Percentiles rank a stretch among this genome's conserved stretches.
Conservation (phyloP, 1,140 invertebrate genomes). For the Homarus americanus region DNA sequence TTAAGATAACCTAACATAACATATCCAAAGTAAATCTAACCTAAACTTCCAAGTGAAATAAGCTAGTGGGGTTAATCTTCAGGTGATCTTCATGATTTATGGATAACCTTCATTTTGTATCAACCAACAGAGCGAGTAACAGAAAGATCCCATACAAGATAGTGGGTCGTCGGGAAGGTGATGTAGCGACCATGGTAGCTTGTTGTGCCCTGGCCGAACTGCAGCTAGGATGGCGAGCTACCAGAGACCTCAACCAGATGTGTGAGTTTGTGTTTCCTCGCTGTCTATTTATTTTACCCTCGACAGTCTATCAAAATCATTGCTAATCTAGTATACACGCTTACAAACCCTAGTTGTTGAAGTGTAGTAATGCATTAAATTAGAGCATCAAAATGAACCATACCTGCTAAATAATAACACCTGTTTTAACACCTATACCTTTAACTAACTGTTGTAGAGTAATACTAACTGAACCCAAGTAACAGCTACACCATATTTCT, state of each 20-base stretch:
- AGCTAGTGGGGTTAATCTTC: too few relatives aligned
- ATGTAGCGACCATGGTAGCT: conserved; percentile 93
- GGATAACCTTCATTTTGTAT: too few relatives aligned
- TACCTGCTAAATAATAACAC: background rate
- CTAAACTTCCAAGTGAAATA: too few relatives aligned
- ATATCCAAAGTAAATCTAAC: too few relatives aligned
- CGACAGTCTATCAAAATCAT: background rate
- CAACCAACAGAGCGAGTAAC: conserved; percentile 77
- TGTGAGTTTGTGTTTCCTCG: conserved; percentile 81
- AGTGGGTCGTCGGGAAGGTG: conserved; percentile 87
- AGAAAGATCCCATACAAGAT: conserved; percentile 88
- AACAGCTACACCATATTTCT: background rate
- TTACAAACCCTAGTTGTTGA: background rate
- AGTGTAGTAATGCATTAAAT: background rate
- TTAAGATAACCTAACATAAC: too few relatives aligned
- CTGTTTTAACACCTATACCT: background rate
- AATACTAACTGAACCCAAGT: background rate
- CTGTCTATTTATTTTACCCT: background rate
- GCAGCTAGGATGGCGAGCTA: conserved; percentile 91
- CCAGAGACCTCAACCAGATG: conserved; percentile 90
- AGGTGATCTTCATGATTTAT: too few relatives aligned
- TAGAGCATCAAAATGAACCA: background rate
- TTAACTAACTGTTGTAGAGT: too few relatives aligned
- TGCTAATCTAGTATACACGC: background rate
- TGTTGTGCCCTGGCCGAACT: conserved; percentile 87